Base-by-base conservation (phyloP, 2,797 vertebrate genomes). In the Schizopygopsis pylzovi region DNA sequence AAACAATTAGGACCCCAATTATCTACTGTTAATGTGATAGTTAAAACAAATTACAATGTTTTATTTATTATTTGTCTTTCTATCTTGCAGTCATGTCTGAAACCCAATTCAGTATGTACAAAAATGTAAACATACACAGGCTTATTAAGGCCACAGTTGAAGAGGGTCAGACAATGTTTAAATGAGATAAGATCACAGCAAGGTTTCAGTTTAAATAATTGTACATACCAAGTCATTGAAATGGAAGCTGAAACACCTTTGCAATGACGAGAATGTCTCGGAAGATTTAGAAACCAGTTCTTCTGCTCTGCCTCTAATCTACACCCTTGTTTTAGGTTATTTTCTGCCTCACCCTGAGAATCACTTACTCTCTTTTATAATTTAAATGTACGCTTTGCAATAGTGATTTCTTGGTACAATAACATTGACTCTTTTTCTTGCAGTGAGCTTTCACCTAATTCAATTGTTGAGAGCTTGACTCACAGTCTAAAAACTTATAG, bases 251-350 rank as follows among this genome's bases (percentile, higher is more conserved):
- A 85, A 70, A 83, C 78, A 59, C 28, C 61, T 75, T 72, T 68
- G 65, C 71, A 63, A 88, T 84, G 70, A 54, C 13, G 22, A 84
- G 68, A 87, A 86, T 87, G 81, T 63, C 33, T 52, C 39, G 22
- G 16, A 71, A 39, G 16, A 68, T 37, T 73, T 25, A 25, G 22
- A 81, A 87, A 88, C 87, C 81, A 39, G 89, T 70, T 87, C 20
- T 33, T 83, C 89, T 39, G 76, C 87, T 84, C 80, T 54, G 25
- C 1, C n/a, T 68, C 47, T 72, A 45, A 67, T 28, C 71, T 81
- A 71, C 78, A 67, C 78, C 73, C 59, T 13, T 75, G 13, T 75
- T 87, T 65, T 84, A 39, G 47, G 41, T 25, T 18, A 18, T 56
- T 83, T 37, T 85, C 11, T 82, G 71, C 68, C 86, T 89, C 86